A percentile compares a stretch with the other conserved stretches of the same genome.
These are phyloP conservation scores for Cyclophora punctaria DNA, from an alignment of 2,888 invertebrate genomes.

Conservation along the genomic window DNA sequence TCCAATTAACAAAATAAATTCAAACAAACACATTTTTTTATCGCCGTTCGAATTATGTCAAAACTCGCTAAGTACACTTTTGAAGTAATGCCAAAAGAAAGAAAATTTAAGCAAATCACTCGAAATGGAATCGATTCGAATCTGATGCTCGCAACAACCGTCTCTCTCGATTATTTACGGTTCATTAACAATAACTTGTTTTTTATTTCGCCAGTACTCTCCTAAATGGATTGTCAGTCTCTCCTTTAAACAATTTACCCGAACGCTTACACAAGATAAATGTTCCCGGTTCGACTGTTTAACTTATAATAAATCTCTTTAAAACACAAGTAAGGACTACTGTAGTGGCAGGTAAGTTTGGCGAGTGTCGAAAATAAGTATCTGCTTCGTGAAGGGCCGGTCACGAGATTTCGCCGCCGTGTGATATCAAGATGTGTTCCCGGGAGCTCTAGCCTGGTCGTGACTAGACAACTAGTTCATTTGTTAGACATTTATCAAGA, in stretches of 20 bases:
- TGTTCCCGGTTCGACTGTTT: constrained; percentile 37
- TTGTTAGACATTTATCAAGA: constrained; percentile 36
- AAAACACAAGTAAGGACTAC: constrained; percentile 23
- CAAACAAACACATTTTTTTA: constrained; percentile 13
- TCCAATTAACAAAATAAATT: background rate
- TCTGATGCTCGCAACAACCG: constrained; percentile 32
- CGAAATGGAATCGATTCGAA: constrained; percentile 31
- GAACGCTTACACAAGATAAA: constrained; percentile 47
- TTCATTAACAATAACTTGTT: constrained; percentile 51
- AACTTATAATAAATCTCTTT: constrained; percentile 49
- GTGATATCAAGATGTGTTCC: constrained; percentile 27
- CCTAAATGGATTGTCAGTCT: constrained; percentile 48
- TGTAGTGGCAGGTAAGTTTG: constrained; percentile 35
- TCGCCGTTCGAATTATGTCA: constrained; percentile 18
- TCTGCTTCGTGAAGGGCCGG: constrained; percentile 39
- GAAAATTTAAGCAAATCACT: constrained; percentile 26
- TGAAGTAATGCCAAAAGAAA: constrained; percentile 51
- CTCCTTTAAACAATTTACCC: constrained; percentile 51
- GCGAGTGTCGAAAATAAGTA: constrained; percentile 44
- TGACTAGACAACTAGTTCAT: constrained; percentile 29
- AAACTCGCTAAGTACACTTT: constrained; percentile 48
- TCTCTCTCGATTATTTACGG: constrained; percentile 43
- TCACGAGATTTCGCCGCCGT: constrained; percentile 40
- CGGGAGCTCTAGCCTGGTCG: constrained; percentile 21
- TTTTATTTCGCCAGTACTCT: constrained; percentile 42